These are phyloP conservation scores for Ageneiosus marmoratus DNA, from an alignment of 2,113 vertebrate species.

Conservation along the genomic window DNA sequence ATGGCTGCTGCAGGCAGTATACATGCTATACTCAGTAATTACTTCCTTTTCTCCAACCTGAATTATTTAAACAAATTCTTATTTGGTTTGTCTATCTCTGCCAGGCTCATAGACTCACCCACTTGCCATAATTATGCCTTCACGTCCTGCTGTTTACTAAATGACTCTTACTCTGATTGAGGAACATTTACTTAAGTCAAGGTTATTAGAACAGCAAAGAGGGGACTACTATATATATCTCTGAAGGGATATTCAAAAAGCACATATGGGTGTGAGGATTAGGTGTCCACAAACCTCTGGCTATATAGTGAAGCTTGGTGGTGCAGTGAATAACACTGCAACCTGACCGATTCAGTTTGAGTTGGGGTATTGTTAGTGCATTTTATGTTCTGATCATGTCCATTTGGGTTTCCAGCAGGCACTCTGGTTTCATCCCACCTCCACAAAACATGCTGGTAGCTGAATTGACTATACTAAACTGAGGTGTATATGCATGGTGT, in stretches of 20 bases:
- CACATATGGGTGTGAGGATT: not conserved
- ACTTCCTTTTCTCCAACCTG: constrained; percentile 50
- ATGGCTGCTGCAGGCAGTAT: constrained; percentile 31
- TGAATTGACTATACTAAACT: not conserved
- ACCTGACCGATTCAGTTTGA: not conserved
- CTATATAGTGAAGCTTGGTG: not conserved
- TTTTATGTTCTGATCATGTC: not conserved
- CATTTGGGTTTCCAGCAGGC: too few relatives aligned
- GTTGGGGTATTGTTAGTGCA: not conserved
- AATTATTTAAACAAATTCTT: constrained; percentile 53
- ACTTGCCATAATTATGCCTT: constrained; percentile 54
- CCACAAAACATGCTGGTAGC: not conserved
- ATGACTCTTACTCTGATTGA: constrained; percentile 36
- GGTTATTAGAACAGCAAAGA: too few relatives aligned
- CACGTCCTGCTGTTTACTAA: constrained; percentile 48
- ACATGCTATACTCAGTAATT: constrained; percentile 52
- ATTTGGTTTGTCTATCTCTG: constrained; percentile 45
- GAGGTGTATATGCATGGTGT: not conserved
- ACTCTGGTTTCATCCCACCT: not conserved
- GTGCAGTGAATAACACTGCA: not conserved
- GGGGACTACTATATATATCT: too few relatives aligned
- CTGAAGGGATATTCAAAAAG: not conserved
- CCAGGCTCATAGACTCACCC: constrained; percentile 46
- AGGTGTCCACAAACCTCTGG: too few relatives aligned
- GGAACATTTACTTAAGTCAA: constrained; percentile 2